These are phyloP conservation scores for Conus ventricosus DNA, from an alignment of 1,140 invertebrate genomes.

Conservation along the genomic window DNA sequence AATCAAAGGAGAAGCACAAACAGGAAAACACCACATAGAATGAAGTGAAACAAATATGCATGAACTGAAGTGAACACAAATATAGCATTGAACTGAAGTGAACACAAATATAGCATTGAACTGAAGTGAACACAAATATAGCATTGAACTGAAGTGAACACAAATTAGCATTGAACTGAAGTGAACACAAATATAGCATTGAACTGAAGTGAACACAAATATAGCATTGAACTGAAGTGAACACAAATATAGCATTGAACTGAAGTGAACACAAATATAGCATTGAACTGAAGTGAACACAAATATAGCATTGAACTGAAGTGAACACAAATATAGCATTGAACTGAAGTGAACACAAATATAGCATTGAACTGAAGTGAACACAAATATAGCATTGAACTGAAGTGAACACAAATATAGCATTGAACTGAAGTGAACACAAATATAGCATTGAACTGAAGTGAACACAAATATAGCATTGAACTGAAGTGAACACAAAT, in stretches of 20 bases:
- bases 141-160: background rate
- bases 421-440: background rate
- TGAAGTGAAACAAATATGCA: too few relatives aligned
- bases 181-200: background rate
- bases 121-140: background rate
- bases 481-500: background rate
- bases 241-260: background rate
- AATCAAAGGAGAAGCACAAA: background rate
- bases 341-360: background rate
- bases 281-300: background rate
- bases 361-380: background rate
- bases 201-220: background rate
- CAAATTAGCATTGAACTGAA: too few relatives aligned
- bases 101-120: too few relatives aligned
- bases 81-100: background rate
- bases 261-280: too few relatives aligned
- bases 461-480: background rate
- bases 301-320: background rate
- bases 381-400: too few relatives aligned
- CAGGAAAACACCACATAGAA: background rate
- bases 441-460: too few relatives aligned
- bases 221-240: background rate
- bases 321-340: too few relatives aligned
- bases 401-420: background rate
- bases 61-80: background rate